phyloP scores from a whole-genome alignment of 2,888 invertebrate genomes.

The Polyommatus iphigenia region DNA sequence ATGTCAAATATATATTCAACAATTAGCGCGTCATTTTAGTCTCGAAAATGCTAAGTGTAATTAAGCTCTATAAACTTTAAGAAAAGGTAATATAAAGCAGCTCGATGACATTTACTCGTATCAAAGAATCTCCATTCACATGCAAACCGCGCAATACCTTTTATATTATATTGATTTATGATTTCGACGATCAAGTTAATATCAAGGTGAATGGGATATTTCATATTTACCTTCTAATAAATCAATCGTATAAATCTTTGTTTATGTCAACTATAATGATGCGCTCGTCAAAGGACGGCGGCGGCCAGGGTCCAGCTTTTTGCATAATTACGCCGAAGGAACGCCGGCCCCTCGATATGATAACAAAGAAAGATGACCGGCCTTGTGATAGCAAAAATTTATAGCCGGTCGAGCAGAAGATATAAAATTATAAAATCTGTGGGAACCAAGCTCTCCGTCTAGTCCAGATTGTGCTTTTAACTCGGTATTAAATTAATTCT shows the following conservation, averaged over 20 bases:
- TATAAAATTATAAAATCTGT: constrained; percentile 49
- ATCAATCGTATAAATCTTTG: constrained; percentile 74
- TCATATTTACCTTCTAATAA: constrained; percentile 66
- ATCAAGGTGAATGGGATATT: constrained; percentile 49
- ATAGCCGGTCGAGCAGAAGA: constrained; percentile 51
- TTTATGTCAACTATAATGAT: constrained; percentile 77
- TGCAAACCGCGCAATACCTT: constrained; percentile 35
- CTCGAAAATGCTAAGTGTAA: constrained; percentile 10
- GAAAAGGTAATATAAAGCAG: constrained; percentile 30
- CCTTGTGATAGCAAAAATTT: constrained; percentile 68
- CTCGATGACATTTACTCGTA: constrained; percentile 37
- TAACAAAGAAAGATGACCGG: constrained; percentile 77
- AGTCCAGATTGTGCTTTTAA: constrained; percentile 23
- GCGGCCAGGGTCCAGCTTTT: constrained; percentile 74
- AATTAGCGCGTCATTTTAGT: constrained; percentile 13
- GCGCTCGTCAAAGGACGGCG: constrained; percentile 72
- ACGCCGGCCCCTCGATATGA: constrained; percentile 74
- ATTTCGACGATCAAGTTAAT: constrained; percentile 40
- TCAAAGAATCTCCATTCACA: constrained; percentile 38
- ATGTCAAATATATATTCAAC: not conserved
- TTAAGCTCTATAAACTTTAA: constrained; percentile 32
- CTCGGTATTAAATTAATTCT: constrained; percentile 28
- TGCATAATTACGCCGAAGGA: constrained; percentile 76
- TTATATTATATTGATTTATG: constrained; percentile 42
- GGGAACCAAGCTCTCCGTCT: constrained; percentile 48